Conservation (phyloP, 2,888 invertebrate genomes). For the Philonicus albiceps region DNA sequence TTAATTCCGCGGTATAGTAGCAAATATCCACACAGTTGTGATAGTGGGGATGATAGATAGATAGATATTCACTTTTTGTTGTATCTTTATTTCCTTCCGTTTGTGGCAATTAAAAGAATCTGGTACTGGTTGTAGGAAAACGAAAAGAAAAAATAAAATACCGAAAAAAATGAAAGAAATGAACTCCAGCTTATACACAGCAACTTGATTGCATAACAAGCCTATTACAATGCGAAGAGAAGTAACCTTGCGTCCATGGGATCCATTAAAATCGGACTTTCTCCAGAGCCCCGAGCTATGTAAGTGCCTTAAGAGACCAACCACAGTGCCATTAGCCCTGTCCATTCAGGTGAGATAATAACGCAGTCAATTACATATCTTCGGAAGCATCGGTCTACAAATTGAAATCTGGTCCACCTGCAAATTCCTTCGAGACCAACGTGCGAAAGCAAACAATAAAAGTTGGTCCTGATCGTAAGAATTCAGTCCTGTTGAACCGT, state of each 20-base stretch:
- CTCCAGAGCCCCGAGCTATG: background rate
- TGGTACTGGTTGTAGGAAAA: background rate
- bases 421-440: background rate
- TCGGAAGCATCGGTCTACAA: background rate
- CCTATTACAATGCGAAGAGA: background rate
- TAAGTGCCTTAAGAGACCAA: constrained; percentile 12
- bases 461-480: background rate
- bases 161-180: background rate
- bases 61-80: background rate
- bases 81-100: background rate
- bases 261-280: constrained; percentile 16
- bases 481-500: background rate
- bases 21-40: background rate
- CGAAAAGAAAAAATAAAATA: background rate
- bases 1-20: background rate
- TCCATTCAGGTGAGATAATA: background rate
- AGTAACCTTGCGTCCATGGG: constrained; percentile 13
- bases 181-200: background rate
- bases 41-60: background rate
- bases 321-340: background rate
- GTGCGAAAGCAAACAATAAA: background rate
- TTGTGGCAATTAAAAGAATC: constrained; percentile 7
- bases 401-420: constrained; percentile 8
- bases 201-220: constrained; percentile 5
- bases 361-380: constrained; percentile 15